Evolutionary conservation across 2,888 invertebrate genomes (phyloP).

Genomic region (Cantharis flavilabris): DNA sequence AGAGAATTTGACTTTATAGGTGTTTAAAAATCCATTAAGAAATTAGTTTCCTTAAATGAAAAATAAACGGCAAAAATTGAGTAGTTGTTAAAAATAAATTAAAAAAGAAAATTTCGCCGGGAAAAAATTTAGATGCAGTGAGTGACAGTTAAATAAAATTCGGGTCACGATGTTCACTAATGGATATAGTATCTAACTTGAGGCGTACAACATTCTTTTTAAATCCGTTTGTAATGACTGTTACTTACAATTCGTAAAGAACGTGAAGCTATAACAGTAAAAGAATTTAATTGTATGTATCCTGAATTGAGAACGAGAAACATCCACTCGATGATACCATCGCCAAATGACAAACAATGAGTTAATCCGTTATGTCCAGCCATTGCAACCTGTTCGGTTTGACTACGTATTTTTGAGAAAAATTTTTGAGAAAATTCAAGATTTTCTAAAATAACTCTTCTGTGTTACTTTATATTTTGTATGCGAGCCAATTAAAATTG

Average conservation of each 20-base stretch:
- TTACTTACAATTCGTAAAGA: conserved; percentile 1
- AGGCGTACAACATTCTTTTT: conserved; percentile 11
- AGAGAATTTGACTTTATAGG: not conserved
- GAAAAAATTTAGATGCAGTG: not conserved
- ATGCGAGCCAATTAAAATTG: not conserved
- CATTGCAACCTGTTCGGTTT: not conserved
- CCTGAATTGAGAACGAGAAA: conserved; percentile 7
- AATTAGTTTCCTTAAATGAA: not conserved
- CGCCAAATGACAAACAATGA: not conserved
- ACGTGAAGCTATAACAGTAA: conserved; percentile 8
- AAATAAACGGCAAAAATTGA: not conserved
- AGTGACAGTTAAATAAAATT: not conserved
- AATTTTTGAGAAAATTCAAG: not conserved
- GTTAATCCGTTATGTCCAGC: not conserved
- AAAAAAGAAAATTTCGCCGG: not conserved
- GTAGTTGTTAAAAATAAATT: not conserved
- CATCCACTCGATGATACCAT: not conserved
- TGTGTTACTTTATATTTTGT: not conserved
- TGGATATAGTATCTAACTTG: conserved; percentile 1
- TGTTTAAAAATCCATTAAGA: not conserved
- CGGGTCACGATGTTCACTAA: conserved; percentile 10
- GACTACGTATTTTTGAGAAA: not conserved
- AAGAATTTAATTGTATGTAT: conserved; percentile 7
- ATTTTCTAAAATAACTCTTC: not conserved
- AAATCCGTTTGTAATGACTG: conserved; percentile 9